Evolutionary conservation across 2,797 vertebrate species (phyloP).

Genomic region (Falco columbarius): DNA sequence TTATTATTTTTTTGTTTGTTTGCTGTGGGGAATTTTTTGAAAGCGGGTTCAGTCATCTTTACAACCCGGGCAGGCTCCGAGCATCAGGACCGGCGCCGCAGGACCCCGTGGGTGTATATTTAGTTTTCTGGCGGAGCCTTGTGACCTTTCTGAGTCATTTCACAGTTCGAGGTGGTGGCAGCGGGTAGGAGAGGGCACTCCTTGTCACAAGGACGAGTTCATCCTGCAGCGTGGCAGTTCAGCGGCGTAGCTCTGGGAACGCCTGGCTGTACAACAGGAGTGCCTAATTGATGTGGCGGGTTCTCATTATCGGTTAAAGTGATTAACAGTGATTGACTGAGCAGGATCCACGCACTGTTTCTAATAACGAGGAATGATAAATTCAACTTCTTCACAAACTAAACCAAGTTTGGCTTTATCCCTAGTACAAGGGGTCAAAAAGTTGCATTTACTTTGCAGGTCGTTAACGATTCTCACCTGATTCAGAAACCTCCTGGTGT

Average conservation of each 20-base stretch:
- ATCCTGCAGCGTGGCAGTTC: not conserved
- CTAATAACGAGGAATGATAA: not conserved
- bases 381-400: not conserved
- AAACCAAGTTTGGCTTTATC: not conserved
- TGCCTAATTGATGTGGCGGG: not conserved
- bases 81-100: rapidly evolving
- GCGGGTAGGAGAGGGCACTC: rapidly evolving
- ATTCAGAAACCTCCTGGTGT: not conserved
- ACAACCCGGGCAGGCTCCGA: not conserved
- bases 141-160: not conserved
- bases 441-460: not conserved
- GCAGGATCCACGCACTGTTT: not conserved
- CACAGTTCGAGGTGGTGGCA: not conserved
- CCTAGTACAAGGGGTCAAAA: not conserved
- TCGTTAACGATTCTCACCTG: not conserved
- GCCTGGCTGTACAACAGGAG: not conserved
- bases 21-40: not conserved
- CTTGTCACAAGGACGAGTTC: not conserved
- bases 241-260: rapidly evolving
- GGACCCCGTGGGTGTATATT: not conserved
- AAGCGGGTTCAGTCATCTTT: not conserved
- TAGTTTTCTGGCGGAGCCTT: not conserved
- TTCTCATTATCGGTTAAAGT: not conserved
- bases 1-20: not conserved
- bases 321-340: not conserved